These are phyloP conservation scores for Phalacrocorax brasilianus DNA, from an alignment of 2,113 vertebrate genomes.

Conservation along the genomic window DNA sequence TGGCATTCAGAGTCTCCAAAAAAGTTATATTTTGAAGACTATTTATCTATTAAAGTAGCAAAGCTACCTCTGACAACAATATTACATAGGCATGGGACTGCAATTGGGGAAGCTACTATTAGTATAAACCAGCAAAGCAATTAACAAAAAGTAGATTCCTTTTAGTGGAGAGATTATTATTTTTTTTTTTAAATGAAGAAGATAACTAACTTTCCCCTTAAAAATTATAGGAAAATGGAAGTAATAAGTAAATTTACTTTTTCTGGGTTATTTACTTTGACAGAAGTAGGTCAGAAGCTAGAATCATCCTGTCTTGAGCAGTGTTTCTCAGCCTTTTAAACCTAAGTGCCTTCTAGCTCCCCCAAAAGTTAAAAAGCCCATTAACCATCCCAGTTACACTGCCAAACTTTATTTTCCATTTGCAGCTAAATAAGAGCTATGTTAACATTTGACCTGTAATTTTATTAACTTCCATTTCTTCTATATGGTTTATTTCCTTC, in stretches of 20 bases:
- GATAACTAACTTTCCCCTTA: not conserved
- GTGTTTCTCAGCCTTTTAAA: not conserved
- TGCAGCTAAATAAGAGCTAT: not conserved
- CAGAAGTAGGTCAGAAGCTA: not conserved
- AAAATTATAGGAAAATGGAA: not conserved
- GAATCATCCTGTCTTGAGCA: not conserved
- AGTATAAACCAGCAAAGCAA: not conserved
- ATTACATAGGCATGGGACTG: accelerated
- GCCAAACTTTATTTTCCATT: not conserved
- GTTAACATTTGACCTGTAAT: not conserved
- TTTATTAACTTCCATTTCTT: not conserved
- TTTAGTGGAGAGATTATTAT: not conserved
- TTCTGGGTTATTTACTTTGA: not conserved
- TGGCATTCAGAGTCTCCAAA: not conserved
- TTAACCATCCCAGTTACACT: not conserved
- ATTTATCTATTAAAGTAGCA: accelerated
- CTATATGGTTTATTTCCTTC: not conserved
- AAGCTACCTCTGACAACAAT: accelerated
- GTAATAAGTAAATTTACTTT: not conserved
- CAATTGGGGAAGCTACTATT: not conserved
- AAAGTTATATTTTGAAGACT: not conserved
- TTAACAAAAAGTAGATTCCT: not conserved
- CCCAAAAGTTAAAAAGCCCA: not conserved
- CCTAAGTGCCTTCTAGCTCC: not conserved
- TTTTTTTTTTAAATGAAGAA: not conserved